Percentiles rank a stretch among this genome's conserved stretches.
These are phyloP conservation scores for Dicycla oo DNA, from an alignment of 2,888 invertebrate species.

Conservation along the genomic window DNA sequence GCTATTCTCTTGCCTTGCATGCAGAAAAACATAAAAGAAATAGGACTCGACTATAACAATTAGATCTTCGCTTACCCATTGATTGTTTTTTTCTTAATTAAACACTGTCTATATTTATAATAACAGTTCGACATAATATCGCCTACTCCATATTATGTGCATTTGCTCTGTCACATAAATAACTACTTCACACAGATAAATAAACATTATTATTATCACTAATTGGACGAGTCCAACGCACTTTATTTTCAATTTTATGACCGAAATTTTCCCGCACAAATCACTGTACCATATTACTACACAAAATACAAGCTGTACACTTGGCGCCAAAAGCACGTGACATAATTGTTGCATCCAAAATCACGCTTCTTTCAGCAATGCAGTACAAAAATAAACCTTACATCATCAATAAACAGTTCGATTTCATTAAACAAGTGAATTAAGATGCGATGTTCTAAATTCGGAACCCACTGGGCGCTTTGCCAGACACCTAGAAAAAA, in stretches of 20 bases:
- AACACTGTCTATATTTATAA: slow-evolving; percentile 4
- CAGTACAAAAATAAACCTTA: slow-evolving; percentile 36
- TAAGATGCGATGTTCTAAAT: slow-evolving; percentile 40
- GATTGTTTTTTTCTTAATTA: not conserved
- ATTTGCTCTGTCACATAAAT: slow-evolving; percentile 33
- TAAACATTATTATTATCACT: slow-evolving; percentile 18
- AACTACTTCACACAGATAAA: slow-evolving; percentile 34
- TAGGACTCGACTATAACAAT: not conserved
- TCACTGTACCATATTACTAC: slow-evolving; percentile 36
- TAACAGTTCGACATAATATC: slow-evolving; percentile 39
- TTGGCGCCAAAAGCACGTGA: slow-evolving; percentile 54
- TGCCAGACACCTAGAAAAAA: slow-evolving; percentile 56
- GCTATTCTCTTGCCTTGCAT: not conserved
- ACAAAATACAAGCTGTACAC: slow-evolving; percentile 44
- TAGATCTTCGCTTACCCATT: slow-evolving; percentile 19
- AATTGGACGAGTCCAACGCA: not conserved
- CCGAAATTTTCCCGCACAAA: slow-evolving; percentile 42
- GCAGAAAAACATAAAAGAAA: not conserved
- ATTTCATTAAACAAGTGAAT: slow-evolving; percentile 22
- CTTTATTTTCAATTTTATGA: slow-evolving; percentile 20
- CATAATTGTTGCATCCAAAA: slow-evolving; percentile 18
- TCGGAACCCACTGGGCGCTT: slow-evolving; percentile 37
- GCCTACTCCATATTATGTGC: slow-evolving; percentile 18
- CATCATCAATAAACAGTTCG: slow-evolving; percentile 12
- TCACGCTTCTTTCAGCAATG: slow-evolving; percentile 1